phyloP scores from a whole-genome alignment of 2,113 vertebrate species.

The Climacteris rufus region DNA sequence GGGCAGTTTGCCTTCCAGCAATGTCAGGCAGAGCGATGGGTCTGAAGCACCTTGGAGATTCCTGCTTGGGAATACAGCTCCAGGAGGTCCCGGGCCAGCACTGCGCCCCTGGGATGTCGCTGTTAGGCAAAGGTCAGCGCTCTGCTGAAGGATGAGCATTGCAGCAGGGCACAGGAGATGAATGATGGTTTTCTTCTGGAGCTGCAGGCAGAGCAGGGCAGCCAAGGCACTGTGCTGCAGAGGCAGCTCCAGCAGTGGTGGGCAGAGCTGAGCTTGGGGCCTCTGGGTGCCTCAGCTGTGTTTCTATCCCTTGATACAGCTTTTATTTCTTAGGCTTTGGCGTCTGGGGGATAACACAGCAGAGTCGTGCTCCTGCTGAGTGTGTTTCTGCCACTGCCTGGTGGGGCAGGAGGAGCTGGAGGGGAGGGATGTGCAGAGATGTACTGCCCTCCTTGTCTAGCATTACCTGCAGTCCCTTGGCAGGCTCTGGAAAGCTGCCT shows the following conservation, averaged over 20 bases:
- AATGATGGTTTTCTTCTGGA: background rate
- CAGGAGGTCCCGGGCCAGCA: background rate
- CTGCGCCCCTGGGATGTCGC: background rate
- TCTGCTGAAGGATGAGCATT: background rate
- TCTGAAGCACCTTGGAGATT: background rate
- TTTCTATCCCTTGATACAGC: background rate
- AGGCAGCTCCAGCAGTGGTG: background rate
- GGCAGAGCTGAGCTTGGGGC: background rate
- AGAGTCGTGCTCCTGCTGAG: rapidly evolving
- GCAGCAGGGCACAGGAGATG: background rate
- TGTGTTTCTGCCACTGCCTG: background rate
- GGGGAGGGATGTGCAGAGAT: background rate
- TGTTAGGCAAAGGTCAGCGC: background rate
- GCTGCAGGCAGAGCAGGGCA: background rate
- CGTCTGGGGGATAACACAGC: rapidly evolving
- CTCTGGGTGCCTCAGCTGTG: background rate
- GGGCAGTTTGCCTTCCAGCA: background rate
- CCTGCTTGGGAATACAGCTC: background rate
- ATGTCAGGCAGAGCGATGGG: background rate
- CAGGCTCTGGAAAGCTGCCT: background rate
- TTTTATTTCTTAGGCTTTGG: background rate
- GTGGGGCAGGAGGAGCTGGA: background rate
- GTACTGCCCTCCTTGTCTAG: background rate
- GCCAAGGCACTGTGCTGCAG: background rate
- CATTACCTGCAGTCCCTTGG: background rate